Conservation (phyloP, 2,113 vertebrate genomes). For the Neodon shergylaensis region DNA sequence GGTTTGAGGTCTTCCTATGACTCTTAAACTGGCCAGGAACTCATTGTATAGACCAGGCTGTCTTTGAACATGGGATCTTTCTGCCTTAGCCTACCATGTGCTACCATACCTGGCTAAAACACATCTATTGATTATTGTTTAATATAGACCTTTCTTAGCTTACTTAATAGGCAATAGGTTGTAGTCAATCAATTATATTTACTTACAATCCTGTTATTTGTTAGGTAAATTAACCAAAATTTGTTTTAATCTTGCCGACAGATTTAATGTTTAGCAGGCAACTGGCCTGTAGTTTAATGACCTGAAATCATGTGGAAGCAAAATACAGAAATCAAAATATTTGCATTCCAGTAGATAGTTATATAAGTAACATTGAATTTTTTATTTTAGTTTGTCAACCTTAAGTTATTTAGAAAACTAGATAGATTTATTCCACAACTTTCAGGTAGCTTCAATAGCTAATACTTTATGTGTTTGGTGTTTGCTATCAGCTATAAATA, state of each 20-base stretch:
- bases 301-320: neutral
- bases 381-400: neutral
- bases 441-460: neutral
- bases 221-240: too few relatives aligned
- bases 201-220: too few relatives aligned
- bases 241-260: too few relatives aligned
- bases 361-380: conserved; percentile 1
- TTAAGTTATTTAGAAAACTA: conserved; percentile 25
- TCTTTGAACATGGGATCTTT: too few relatives aligned
- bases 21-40: neutral
- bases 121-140: too few relatives aligned
- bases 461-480: neutral
- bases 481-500: conserved; percentile 20
- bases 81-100: too few relatives aligned
- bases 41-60: neutral
- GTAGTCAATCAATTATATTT: too few relatives aligned
- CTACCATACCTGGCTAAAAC: too few relatives aligned
- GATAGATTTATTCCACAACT: conserved; percentile 3
- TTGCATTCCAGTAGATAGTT: neutral
- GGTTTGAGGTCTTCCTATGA: neutral
- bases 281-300: too few relatives aligned
- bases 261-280: too few relatives aligned
- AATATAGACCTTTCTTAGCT: too few relatives aligned
- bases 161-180: too few relatives aligned
- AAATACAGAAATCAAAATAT: conserved; percentile 25